These are phyloP conservation scores for Botia almorhae DNA, from an alignment of 2,797 vertebrate species.

Conservation along the genomic window DNA sequence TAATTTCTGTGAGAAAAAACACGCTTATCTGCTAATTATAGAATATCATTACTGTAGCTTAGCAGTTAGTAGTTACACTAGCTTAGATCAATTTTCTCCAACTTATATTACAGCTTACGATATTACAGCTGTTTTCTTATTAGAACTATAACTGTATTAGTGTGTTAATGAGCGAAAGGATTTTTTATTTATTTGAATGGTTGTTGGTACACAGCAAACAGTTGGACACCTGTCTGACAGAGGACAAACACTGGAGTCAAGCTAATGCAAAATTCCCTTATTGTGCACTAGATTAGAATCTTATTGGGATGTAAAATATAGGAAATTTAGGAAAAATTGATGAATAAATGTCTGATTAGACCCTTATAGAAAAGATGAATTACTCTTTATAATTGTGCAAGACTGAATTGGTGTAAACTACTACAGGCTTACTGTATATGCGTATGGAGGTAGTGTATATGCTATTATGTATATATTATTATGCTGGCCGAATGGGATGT, in stretches of 20 bases:
- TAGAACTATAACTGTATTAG: constrained; percentile 1
- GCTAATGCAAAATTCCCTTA: constrained; percentile 66
- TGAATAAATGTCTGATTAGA: constrained; percentile 38
- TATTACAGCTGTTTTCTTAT: constrained; percentile 16
- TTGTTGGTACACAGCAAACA: constrained; percentile 69
- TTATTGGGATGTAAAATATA: constrained; percentile 31
- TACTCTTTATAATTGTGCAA: constrained; percentile 13
- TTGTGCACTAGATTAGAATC: constrained; percentile 66
- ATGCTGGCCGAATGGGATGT: background rate
- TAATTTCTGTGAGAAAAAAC: background rate
- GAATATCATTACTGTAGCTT: too few relatives aligned
- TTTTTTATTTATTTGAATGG: constrained; percentile 59
- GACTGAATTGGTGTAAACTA: constrained; percentile 9
- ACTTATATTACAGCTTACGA: too few relatives aligned
- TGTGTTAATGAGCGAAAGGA: constrained; percentile 22
- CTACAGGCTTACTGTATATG: background rate
- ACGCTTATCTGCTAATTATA: background rate
- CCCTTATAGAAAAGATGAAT: constrained; percentile 53
- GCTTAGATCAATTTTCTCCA: background rate
- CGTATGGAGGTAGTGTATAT: background rate
- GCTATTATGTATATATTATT: too few relatives aligned
- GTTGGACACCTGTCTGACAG: constrained; percentile 38
- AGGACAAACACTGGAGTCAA: constrained; percentile 62
- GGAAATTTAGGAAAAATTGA: constrained; percentile 65
- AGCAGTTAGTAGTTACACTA: background rate